Evolutionary conservation across 2,797 vertebrate genomes (phyloP), one percentile per base, ranked within the genome.

Genomic region (Melanogrammus aeglefinus): DNA sequence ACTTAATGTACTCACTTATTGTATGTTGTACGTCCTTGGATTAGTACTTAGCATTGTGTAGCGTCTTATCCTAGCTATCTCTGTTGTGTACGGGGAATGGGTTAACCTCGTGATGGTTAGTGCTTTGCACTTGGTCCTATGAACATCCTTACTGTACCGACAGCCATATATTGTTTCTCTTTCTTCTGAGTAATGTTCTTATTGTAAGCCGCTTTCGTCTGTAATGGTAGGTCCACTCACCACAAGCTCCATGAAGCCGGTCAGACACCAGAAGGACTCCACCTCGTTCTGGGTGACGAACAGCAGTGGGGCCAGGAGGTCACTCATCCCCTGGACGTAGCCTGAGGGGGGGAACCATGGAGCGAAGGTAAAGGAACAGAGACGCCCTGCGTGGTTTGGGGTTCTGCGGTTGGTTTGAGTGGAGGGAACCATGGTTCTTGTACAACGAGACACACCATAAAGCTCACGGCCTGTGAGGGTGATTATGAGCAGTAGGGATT

Each of bases 301-400:
- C 73, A 98, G 94, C 77, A 98, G 91, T 0, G 97, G 97, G 14
- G 96, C 91, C 21, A 98, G 95, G 0, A 97, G 96, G 38, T 98
- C 97, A 4, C 96, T 97, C 96, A 98, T 97, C 33, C 97, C 97
- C 90, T 97, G 96, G 24, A 98, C 96, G 0, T 98, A 97, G 78
- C 97, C 97, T 98, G 1, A n/a, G 83, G 14, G 75, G 0, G 6
- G 14, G 77, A 36, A 38, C 21, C 29, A 76, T 27, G 33, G 29
- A 27, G 66, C 71, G 13, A 73, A 69, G 4, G 71, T 70, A 24
- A 31, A 70, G 39, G 38, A 29, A n/a, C 24, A 57, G 70, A 6
- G n/a, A 71, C 79, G 76, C 12, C 36, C n/a, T 35, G 36, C 41
- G 33, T 29, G 3, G 63, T 76, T 7, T 47, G 13, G 44, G 4